Base-by-base conservation (phyloP, 2,113 vertebrate species). In the Labeo rohita region DNA sequence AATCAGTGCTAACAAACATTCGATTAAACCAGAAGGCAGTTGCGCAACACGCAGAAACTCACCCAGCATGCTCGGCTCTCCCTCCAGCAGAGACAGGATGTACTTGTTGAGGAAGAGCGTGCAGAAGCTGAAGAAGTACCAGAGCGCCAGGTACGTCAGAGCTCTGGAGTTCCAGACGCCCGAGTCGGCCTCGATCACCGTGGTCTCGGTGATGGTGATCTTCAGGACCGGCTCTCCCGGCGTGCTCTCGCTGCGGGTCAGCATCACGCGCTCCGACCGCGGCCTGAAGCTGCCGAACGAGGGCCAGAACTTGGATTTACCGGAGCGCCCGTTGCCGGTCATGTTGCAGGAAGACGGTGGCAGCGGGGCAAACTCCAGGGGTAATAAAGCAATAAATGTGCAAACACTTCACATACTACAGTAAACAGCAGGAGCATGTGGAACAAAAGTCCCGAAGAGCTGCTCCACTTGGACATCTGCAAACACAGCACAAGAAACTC, bases 71-170 rank as follows among this genome's bases (percentile, higher is more conserved):
- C 97, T 96, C 8, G 98, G 98, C 88, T 98, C 98, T 63, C 97
- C 97, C 84, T 98, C 96, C 90, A 99, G 92, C 88, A 99, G 93
- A 0, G 98, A 96, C 73, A 99, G 92, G 80, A 99, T 98, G 87
- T 99, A 97, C 92, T 99, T 99, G 94, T 99, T 99, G 84, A 99
- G 98, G 85, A 98, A 99, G 10, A 99, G 95, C 0, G 98, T 99
- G 94, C 97, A 98, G 93, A 99, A 99, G 94, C 98, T 99, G 94
- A 99, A 97, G 94, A 97, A 98, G 89, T 96, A 99, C 98, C 98
- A 99, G 18, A 98, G 85, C 0, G 90, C 89, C 91, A 99, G 95
- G 93, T 97, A 98, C 85, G 89, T 80, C 68, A 99, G 90, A 0
- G 97, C 96, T 7, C 95, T 94, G 6, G 95, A 93, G 77, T 95